phyloP scores from a whole-genome alignment of 2,797 vertebrate species.

The Cryptoblepharus egeriae region DNA sequence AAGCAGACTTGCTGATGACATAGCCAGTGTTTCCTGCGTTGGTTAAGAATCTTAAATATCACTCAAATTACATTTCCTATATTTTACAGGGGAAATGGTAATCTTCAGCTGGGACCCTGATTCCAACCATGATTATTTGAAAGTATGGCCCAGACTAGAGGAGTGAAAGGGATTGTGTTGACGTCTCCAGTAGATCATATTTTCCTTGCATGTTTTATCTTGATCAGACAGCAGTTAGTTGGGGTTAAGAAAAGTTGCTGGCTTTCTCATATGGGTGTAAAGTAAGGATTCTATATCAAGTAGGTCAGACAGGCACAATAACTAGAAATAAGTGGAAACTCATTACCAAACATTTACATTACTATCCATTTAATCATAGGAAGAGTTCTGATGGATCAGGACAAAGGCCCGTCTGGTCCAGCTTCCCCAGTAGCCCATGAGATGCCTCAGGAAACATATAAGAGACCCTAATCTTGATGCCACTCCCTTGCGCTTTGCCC shows the following conservation, averaged over 20 bases:
- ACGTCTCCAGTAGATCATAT: background rate
- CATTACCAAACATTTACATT: constrained; percentile 10
- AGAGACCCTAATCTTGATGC: too few relatives aligned
- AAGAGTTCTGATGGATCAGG: too few relatives aligned
- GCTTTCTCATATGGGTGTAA: background rate
- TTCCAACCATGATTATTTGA: background rate
- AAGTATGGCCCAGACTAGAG: background rate
- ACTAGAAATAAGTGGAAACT: background rate
- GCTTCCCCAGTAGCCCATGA: too few relatives aligned
- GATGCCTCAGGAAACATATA: too few relatives aligned
- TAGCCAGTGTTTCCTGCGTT: background rate
- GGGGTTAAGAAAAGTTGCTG: background rate
- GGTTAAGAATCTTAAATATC: background rate
- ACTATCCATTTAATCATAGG: background rate
- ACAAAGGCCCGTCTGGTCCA: too few relatives aligned
- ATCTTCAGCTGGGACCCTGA: background rate
- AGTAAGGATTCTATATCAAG: constrained; percentile 1
- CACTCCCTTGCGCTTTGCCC: too few relatives aligned
- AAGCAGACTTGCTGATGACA: constrained; percentile 19
- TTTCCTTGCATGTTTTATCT: background rate
- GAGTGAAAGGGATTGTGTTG: background rate
- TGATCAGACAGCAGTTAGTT: background rate
- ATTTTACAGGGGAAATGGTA: background rate
- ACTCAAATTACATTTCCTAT: background rate
- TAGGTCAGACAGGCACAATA: background rate